These are phyloP conservation scores for Heliconius charithonia DNA, from an alignment of 2,888 invertebrate genomes.

Conservation along the genomic window DNA sequence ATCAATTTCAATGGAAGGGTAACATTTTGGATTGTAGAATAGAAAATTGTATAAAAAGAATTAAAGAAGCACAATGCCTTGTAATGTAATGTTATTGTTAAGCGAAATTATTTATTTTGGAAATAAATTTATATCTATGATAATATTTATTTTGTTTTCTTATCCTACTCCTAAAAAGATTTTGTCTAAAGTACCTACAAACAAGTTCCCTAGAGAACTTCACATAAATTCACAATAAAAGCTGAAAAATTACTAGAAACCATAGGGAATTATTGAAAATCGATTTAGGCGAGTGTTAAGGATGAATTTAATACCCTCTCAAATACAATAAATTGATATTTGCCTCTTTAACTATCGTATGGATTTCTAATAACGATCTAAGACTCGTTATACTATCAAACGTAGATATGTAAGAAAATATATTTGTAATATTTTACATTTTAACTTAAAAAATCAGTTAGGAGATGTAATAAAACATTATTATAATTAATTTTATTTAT, in stretches of 20 bases:
- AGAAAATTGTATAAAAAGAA: not conserved
- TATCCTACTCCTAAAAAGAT: not conserved
- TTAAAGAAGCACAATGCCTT: slow-evolving; percentile 30
- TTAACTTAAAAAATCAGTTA: not conserved
- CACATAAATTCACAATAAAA: not conserved
- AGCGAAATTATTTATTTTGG: slow-evolving; percentile 37
- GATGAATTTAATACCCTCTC: no score
- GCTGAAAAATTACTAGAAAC: no score
- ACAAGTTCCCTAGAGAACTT: no score
- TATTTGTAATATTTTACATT: not conserved
- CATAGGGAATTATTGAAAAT: no score
- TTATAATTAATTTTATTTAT: slow-evolving; percentile 81
- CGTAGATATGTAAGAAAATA: not conserved
- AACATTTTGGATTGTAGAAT: not conserved
- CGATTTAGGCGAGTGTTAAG: no score
- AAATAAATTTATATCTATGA: slow-evolving; percentile 36
- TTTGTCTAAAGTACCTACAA: no score
- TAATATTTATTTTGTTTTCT: not conserved
- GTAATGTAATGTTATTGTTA: slow-evolving; percentile 20
- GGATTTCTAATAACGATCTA: no score
- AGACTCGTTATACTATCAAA: no score
- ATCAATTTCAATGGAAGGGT: not conserved
- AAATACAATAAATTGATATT: no score
- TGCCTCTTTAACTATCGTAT: no score
- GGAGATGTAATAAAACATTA: slow-evolving; percentile 45